phyloP scores from a whole-genome alignment of 2,888 invertebrate genomes.

The Tetragonisca angustula region DNA sequence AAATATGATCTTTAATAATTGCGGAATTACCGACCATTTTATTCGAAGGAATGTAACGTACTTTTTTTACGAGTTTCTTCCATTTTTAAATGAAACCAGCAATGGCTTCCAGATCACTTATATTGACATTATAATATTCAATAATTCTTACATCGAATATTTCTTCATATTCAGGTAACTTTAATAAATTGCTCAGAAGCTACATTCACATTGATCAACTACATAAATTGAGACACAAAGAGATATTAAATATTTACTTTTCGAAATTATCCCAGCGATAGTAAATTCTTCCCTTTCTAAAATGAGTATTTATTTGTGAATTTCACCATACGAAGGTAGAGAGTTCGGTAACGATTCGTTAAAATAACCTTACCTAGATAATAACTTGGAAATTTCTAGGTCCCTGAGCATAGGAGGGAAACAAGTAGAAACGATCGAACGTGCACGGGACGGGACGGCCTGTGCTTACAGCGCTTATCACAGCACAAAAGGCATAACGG shows the following conservation, averaged over 20 bases:
- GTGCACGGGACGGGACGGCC: constrained; percentile 84
- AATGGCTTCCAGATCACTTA: not conserved
- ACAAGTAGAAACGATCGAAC: constrained; percentile 82
- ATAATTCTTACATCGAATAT: not conserved
- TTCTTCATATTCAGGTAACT: not conserved
- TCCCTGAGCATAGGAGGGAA: constrained; percentile 82
- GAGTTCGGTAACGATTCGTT: not conserved
- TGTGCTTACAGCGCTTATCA: constrained; percentile 85
- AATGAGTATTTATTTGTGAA: too few relatives aligned
- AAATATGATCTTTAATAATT: too few relatives aligned
- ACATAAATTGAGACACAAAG: too few relatives aligned
- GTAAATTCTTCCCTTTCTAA: too few relatives aligned
- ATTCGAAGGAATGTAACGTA: too few relatives aligned
- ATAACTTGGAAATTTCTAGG: constrained; percentile 69
- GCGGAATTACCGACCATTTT: too few relatives aligned
- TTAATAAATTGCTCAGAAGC: not conserved
- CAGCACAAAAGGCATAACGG: constrained; percentile 82
- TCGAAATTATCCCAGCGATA: too few relatives aligned
- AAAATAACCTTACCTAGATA: not conserved
- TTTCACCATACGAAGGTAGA: too few relatives aligned
- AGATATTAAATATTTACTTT: too few relatives aligned
- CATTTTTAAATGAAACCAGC: too few relatives aligned
- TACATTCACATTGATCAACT: too few relatives aligned
- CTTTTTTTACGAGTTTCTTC: too few relatives aligned
- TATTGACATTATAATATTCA: not conserved